phyloP scores from a whole-genome alignment of 2,888 invertebrate species.

The Allacma fusca region DNA sequence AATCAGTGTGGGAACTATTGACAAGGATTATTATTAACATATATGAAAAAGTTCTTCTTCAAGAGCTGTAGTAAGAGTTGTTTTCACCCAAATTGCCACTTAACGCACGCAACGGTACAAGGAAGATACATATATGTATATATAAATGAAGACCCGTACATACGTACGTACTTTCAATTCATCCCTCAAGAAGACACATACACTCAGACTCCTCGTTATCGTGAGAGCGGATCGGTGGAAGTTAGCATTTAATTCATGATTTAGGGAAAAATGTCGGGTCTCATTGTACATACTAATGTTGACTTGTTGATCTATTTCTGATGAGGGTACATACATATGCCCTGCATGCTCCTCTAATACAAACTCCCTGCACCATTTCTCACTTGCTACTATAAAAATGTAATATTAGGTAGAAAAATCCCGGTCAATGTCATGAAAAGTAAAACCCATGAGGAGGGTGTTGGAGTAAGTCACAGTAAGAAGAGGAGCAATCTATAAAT shows the following conservation, averaged over 20 bases:
- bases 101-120: slow-evolving; percentile 4
- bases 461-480: background rate
- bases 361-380: no score
- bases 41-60: no score
- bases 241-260: slow-evolving; percentile 12
- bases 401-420: background rate
- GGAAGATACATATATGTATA: background rate
- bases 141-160: no score
- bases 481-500: background rate
- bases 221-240: slow-evolving; percentile 10
- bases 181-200: background rate
- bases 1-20: background rate
- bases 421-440: slow-evolving; percentile 26
- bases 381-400: background rate
- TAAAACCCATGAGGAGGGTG: background rate
- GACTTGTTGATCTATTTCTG: background rate
- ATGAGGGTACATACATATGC: background rate
- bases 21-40: background rate
- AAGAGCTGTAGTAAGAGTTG: background rate
- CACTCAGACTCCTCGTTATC: background rate
- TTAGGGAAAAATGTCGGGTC: background rate
- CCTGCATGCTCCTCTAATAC: no score
- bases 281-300: background rate
- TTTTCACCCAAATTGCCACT: background rate
- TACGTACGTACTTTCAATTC: no score